These are phyloP conservation scores for Lysandra bellargus DNA, from an alignment of 2,888 invertebrate species.

Conservation along the genomic window DNA sequence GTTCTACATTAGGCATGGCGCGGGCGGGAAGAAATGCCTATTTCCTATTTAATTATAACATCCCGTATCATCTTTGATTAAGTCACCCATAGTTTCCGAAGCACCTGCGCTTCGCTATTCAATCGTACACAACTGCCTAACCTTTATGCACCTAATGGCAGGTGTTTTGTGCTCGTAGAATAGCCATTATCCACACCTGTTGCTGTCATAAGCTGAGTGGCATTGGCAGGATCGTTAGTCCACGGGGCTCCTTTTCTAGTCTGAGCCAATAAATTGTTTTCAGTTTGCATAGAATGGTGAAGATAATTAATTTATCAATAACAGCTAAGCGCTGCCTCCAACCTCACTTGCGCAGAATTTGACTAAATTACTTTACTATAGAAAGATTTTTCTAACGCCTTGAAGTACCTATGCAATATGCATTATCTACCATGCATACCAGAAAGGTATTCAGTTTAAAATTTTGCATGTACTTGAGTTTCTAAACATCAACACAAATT, in stretches of 20 bases:
- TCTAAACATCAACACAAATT: neutral
- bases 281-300: neutral
- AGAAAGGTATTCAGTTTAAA: neutral
- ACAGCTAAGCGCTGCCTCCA: neutral
- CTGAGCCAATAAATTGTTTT: neutral
- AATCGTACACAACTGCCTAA: conserved; percentile 31
- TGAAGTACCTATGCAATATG: neutral
- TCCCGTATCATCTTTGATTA: conserved; percentile 18
- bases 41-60: neutral
- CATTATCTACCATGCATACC: neutral
- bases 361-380: neutral
- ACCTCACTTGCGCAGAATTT: too few relatives aligned
- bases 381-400: neutral
- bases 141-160: conserved; percentile 36
- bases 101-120: conserved; percentile 15
- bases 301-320: neutral
- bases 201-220: conserved; percentile 28
- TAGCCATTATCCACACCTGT: conserved; percentile 25
- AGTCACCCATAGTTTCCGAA: neutral
- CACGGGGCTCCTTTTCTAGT: neutral
- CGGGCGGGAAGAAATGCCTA: neutral
- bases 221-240: conserved; percentile 13
- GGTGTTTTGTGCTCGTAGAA: conserved; percentile 31
- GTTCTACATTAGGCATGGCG: neutral
- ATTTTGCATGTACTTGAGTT: neutral